A percentile compares a stretch with the other conserved stretches of the same genome.
Evolutionary conservation across 2,888 invertebrate genomes (phyloP).

Genomic region (Drosophila histrio): DNA sequence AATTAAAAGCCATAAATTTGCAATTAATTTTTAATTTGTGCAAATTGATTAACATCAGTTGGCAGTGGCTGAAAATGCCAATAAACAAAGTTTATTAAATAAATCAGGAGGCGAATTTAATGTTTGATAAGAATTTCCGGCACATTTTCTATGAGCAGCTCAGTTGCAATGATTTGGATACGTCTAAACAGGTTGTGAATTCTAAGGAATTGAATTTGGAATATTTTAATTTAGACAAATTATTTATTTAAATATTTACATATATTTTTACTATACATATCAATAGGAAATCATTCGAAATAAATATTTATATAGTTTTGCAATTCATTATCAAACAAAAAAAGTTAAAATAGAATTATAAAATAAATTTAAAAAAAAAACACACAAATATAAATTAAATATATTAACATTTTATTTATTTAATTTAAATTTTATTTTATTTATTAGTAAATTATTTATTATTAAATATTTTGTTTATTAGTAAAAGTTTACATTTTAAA

Average conservation of each 20-base stretch:
- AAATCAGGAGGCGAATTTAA: constrained; percentile 50
- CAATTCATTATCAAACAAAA: too few species aligned
- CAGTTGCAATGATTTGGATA: not conserved
- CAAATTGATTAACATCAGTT: constrained; percentile 70
- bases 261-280: too few species aligned
- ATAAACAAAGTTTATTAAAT: constrained; percentile 55
- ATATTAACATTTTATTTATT: too few species aligned
- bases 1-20: constrained; percentile 82
- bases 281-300: too few species aligned
- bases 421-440: too few species aligned
- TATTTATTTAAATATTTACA: not conserved
- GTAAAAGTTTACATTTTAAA: too few species aligned
- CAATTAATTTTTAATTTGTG: constrained; percentile 82
- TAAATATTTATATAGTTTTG: too few species aligned
- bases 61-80: constrained; percentile 54
- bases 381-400: too few species aligned
- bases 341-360: too few species aligned
- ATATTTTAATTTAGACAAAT: not conserved
- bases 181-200: not conserved
- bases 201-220: not conserved
- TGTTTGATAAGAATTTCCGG: constrained; percentile 14
- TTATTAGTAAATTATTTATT: too few species aligned
- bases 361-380: too few species aligned
- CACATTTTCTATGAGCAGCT: not conserved
- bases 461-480: too few species aligned